phyloP scores from a whole-genome alignment of 1,140 invertebrate species.

The Pogonomyrmex californicus region DNA sequence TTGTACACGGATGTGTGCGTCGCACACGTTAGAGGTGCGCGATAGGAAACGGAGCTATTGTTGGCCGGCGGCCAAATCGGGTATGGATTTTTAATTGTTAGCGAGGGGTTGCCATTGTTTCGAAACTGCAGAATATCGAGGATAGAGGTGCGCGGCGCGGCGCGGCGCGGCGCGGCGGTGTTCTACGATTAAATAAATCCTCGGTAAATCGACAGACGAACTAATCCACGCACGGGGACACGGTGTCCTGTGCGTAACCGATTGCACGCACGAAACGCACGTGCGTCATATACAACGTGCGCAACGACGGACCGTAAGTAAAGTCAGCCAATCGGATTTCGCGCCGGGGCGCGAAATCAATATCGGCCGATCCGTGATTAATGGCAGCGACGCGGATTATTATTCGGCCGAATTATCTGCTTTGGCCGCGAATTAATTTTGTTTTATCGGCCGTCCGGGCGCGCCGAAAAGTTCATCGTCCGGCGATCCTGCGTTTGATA shows the following conservation, averaged over 20 bases:
- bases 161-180: background rate
- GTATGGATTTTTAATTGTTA: conserved; percentile 77
- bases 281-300: conserved; percentile 35
- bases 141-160: background rate
- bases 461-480: conserved; percentile 44
- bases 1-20: background rate
- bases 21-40: background rate
- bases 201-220: conserved; percentile 45
- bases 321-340: conserved; percentile 62
- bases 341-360: conserved; percentile 61
- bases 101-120: conserved; percentile 40
- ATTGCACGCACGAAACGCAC: conserved; percentile 55
- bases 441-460: conserved; percentile 23
- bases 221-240: background rate
- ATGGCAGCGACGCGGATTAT: conserved; percentile 47
- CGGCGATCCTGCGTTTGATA: conserved; percentile 11
- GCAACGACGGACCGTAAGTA: conserved; percentile 66
- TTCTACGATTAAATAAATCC: conserved; percentile 63
- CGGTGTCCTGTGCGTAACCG: background rate
- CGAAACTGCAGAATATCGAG: conserved; percentile 37
- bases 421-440: conserved; percentile 48
- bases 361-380: conserved; percentile 68
- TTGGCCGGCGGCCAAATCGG: conserved; percentile 70
- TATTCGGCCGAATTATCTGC: conserved; percentile 63
- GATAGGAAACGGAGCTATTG: conserved; percentile 66